These are phyloP conservation scores for Toxostoma redivivum DNA, from an alignment of 2,113 vertebrate species.

Conservation along the genomic window DNA sequence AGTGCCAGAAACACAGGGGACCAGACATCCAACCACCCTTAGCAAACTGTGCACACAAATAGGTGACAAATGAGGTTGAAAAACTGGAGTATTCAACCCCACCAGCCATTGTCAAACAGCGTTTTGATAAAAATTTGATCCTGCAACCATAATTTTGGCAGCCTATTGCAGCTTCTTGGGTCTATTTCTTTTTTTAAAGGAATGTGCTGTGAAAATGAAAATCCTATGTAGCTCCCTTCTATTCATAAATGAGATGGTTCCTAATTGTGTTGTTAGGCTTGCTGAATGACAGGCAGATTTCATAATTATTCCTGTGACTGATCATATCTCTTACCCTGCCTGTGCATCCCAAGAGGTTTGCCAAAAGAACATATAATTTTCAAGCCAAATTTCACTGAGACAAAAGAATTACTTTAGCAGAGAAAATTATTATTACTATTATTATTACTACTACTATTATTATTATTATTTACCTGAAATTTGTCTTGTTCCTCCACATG, in stretches of 20 bases:
- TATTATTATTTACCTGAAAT: not conserved
- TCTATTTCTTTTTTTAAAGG: not conserved
- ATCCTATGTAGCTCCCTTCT: not conserved
- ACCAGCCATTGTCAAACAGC: not conserved
- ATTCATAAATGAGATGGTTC: not conserved
- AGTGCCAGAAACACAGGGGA: not conserved
- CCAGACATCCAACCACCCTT: not conserved
- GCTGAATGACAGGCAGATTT: slow-evolving; percentile 52
- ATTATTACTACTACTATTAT: not conserved
- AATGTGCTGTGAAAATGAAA: not conserved
- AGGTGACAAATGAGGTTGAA: not conserved
- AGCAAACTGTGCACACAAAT: not conserved
- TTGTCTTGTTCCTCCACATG: not conserved
- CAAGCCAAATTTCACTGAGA: not conserved
- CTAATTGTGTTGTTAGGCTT: not conserved
- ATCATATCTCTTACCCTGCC: not conserved
- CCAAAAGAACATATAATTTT: not conserved
- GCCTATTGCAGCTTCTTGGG: not conserved
- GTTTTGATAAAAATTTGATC: not conserved
- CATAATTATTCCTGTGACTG: slow-evolving; percentile 2
- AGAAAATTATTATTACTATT: not conserved
- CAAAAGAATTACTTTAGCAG: not conserved
- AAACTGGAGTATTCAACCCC: not conserved
- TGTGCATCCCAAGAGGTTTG: slow-evolving; percentile 18
- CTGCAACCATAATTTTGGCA: not conserved